Evolutionary conservation across 2,797 vertebrate species (phyloP), one percentile per base, ranked within the genome.

Genomic region (Myiothlypis coronata): DNA sequence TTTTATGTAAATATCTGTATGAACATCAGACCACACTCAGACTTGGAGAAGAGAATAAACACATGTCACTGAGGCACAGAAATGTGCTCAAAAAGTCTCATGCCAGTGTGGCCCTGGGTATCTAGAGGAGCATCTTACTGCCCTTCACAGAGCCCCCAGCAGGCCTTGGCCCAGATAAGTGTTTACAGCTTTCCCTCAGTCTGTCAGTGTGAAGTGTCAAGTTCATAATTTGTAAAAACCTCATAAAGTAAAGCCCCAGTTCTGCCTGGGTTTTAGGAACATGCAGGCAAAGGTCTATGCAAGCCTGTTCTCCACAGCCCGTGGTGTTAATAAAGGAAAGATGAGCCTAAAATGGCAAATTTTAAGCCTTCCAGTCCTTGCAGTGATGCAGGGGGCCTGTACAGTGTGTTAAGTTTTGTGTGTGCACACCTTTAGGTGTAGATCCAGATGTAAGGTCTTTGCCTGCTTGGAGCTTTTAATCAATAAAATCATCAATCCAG

Each of bases 11-110:
- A 53, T 84, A 82, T 67, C 77, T 97, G 50, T 63, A 37, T 80
- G 59, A 75, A 60, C 6, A 32, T 75, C 91, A 94, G 90, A 32
- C 41, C 50, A 18, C 8, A 84, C 34, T 49, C 39, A 21, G 46
- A 14, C 61, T 86, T 97, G 76, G 95, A 97, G 35, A 83, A 88
- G 80, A 95, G 68, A 89, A 34, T 96, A 91, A 63, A 50, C 20
- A 67, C 90, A 21, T 83, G 82, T 35, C 65, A 11, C 32, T 84
- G 83, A 74, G 47, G 43, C 57, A 34, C 37, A 83, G 59, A 70
- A 90, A 37, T 7, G 15, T 46, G 39, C 85, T 93, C 85, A n/a
- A n/a, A 76, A 94, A 63, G 11, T 82, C 28, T 43, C 35, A 17
- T 77, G 84, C 43, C 39, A 65, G 2, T 18, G 67, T 64, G 83